Percentiles rank a stretch among this genome's conserved stretches.
Evolutionary conservation across 2,113 vertebrate genomes (phyloP).

Genomic region (Heterochromis multidens): DNA sequence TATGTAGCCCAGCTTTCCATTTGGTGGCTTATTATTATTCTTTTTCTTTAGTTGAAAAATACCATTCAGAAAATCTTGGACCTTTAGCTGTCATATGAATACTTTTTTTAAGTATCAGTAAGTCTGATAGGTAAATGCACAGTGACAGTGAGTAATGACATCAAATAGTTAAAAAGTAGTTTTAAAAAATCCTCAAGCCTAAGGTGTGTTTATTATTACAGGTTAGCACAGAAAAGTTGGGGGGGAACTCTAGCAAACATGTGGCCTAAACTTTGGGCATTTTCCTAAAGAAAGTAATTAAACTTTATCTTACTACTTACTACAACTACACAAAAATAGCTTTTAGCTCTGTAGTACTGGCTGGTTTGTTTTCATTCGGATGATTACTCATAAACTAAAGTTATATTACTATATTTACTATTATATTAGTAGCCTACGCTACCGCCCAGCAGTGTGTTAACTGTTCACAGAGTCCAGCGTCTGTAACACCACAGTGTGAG

Average conservation of each 20-base stretch:
- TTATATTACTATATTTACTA: neutral
- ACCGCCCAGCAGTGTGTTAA: neutral
- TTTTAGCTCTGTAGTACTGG: fast-evolving
- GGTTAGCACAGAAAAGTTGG: neutral
- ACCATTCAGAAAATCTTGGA: neutral
- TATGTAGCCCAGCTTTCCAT: too few species aligned
- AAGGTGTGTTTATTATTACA: neutral
- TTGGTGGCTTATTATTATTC: neutral
- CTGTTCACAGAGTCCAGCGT: neutral
- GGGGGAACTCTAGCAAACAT: neutral
- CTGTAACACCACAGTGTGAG: neutral
- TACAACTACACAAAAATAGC: neutral
- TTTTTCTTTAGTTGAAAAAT: neutral
- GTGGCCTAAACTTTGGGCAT: neutral
- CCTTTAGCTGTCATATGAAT: too few species aligned
- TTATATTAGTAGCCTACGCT: neutral
- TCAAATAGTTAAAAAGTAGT: too few species aligned
- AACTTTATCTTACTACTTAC: neutral
- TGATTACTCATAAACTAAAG: neutral
- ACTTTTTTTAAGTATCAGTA: neutral
- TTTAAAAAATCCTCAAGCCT: neutral
- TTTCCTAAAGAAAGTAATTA: neutral
- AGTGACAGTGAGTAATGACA: too few species aligned
- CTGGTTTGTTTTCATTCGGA: neutral
- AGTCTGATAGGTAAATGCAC: neutral